phyloP scores from a whole-genome alignment of 2,797 vertebrate species.

The Heteromormyrus szaboi region DNA sequence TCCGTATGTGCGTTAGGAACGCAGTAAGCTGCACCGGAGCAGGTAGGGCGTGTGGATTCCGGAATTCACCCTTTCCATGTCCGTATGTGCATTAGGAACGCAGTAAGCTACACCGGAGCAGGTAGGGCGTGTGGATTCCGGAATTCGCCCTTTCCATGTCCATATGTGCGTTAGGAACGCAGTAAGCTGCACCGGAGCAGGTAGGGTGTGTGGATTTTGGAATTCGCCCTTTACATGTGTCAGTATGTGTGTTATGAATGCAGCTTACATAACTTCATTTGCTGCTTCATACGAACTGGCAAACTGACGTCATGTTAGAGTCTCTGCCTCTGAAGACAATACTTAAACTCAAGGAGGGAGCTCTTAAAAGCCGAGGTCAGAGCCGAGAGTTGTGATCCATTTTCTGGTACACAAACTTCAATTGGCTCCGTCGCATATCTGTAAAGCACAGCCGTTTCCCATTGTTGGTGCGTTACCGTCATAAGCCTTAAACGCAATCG shows the following conservation, averaged over 20 bases:
- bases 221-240: too few species aligned
- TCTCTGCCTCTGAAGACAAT: background rate
- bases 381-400: background rate
- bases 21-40: background rate
- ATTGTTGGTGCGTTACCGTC: background rate
- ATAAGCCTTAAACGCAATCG: background rate
- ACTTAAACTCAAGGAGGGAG: background rate
- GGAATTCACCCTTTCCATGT: background rate
- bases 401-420: background rate
- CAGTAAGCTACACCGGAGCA: background rate
- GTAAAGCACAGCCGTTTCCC: background rate
- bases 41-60: background rate
- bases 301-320: background rate
- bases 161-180: background rate
- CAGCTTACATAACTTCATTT: background rate
- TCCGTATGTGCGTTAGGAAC: background rate
- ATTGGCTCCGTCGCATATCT: background rate
- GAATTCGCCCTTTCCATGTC: too few species aligned
- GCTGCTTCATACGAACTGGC: background rate
- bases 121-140: background rate
- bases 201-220: too few species aligned
- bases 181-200: background rate
- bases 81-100: background rate
- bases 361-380: background rate
- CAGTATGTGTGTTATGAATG: background rate